Percentiles rank a stretch among this genome's conserved stretches.
phyloP scores from a whole-genome alignment of 2,797 vertebrate species.

The Mallotus villosus region DNA sequence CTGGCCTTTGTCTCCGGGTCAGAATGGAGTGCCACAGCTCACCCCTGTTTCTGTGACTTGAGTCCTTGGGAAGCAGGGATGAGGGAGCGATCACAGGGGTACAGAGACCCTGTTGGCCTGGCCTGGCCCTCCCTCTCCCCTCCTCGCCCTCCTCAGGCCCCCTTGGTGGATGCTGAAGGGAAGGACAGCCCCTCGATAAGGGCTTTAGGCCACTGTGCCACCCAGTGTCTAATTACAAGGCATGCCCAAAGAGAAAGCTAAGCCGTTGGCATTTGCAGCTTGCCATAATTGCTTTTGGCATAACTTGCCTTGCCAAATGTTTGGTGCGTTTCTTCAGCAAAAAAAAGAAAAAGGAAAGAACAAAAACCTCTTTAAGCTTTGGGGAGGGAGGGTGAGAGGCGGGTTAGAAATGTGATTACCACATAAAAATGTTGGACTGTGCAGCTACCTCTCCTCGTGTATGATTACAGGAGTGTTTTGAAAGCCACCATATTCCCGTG shows the following conservation, averaged over 20 bases:
- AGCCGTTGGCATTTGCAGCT: conserved; percentile 39
- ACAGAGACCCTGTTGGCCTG: conserved; percentile 3
- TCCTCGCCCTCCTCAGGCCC: background rate
- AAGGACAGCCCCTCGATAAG: conserved; percentile 32
- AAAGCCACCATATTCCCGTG: conserved; percentile 42
- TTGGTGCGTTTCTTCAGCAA: conserved; percentile 23
- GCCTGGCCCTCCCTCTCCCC: background rate
- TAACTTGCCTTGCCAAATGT: conserved; percentile 27
- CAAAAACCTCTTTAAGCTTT: conserved; percentile 10
- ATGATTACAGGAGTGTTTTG: conserved; percentile 22
- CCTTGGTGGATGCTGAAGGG: conserved; percentile 30
- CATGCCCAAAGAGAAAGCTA: conserved; percentile 36
- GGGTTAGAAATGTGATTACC: conserved; percentile 17
- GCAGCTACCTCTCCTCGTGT: conserved; percentile 16
- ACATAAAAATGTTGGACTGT: conserved; percentile 14
- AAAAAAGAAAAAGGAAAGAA: conserved; percentile 9
- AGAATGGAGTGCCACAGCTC: conserved; percentile 18
- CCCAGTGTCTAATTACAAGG: conserved; percentile 42
- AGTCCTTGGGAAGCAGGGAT: conserved; percentile 21
- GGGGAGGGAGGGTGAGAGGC: background rate
- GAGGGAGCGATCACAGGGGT: conserved; percentile 10
- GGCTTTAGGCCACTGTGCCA: conserved; percentile 38
- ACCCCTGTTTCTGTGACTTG: conserved; percentile 23
- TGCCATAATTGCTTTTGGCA: conserved; percentile 38
- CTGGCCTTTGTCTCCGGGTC: conserved; percentile 3